phyloP scores from a whole-genome alignment of 2,113 vertebrate species.

The Danionella cerebrum region DNA sequence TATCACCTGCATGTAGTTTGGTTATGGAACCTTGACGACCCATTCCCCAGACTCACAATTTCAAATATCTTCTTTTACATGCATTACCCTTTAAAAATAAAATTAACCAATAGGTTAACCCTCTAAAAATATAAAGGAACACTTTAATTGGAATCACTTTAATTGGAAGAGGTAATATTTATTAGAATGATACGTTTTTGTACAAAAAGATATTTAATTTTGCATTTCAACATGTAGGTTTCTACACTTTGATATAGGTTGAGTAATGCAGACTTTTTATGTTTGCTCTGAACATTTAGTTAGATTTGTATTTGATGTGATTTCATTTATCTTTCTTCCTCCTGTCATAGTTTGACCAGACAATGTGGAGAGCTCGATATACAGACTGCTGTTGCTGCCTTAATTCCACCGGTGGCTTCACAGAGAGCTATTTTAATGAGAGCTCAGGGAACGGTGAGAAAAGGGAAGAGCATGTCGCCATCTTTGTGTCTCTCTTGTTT shows the following conservation, averaged over 20 bases:
- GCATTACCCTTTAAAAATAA: too few relatives aligned
- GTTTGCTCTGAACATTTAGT: not conserved
- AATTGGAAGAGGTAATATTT: too few relatives aligned
- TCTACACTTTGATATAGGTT: not conserved
- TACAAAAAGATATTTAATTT: too few relatives aligned
- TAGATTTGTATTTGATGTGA: not conserved
- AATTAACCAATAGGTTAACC: too few relatives aligned
- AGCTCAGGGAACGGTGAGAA: constrained; percentile 31
- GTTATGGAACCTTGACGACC: too few relatives aligned
- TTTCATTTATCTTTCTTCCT: not conserved
- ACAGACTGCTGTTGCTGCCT: constrained; percentile 28
- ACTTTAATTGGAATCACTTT: too few relatives aligned
- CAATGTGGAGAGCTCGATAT: constrained; percentile 20
- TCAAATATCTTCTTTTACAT: too few relatives aligned
- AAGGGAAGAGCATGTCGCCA: constrained; percentile 41
- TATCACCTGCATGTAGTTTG: too few relatives aligned
- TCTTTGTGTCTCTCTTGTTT: constrained; percentile 26
- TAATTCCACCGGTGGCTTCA: constrained; percentile 34
- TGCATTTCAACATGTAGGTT: too few relatives aligned
- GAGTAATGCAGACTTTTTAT: not conserved
- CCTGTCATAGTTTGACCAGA: constrained; percentile 2
- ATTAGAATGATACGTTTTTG: too few relatives aligned
- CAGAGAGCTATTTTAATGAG: constrained; percentile 38
- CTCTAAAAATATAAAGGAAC: too few relatives aligned
- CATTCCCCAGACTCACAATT: too few relatives aligned